phyloP scores from a whole-genome alignment of 2,797 vertebrate genomes.

The Chloroceryle inda region DNA sequence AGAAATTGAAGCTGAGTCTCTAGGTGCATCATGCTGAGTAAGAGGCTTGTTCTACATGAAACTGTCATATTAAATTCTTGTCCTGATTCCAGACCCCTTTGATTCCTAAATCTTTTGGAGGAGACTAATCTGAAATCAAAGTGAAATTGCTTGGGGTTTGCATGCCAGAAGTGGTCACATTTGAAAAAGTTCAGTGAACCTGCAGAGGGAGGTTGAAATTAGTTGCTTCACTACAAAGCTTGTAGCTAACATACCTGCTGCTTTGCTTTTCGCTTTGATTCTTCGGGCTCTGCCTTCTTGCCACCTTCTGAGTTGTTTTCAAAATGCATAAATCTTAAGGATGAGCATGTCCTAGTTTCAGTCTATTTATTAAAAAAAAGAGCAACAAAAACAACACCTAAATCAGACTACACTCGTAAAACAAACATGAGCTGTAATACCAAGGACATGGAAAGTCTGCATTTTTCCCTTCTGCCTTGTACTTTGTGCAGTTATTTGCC shows the following conservation, averaged over 20 bases:
- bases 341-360: constrained; percentile 50
- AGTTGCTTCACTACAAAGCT: constrained; percentile 77
- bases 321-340: constrained; percentile 61
- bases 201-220: constrained; percentile 85
- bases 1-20: constrained; percentile 73
- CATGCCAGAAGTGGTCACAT: constrained; percentile 88
- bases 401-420: background rate
- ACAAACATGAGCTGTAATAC: background rate
- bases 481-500: background rate
- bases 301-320: constrained; percentile 62
- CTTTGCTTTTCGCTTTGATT: constrained; percentile 76
- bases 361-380: background rate
- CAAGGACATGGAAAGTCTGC: background rate
- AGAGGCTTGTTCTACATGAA: constrained; percentile 86
- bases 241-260: constrained; percentile 76
- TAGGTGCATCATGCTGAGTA: constrained; percentile 83
- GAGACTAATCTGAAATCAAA: constrained; percentile 87
- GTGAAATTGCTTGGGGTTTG: constrained; percentile 82
- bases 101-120: constrained; percentile 86
- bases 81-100: constrained; percentile 83
- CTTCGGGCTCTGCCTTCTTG: constrained; percentile 61
- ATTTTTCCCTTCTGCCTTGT: background rate
- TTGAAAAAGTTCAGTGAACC: constrained; percentile 87
- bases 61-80: constrained; percentile 93
- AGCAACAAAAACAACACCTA: background rate